Evolutionary conservation across 2,888 invertebrate genomes (phyloP).

Genomic region (Encarsia formosa): DNA sequence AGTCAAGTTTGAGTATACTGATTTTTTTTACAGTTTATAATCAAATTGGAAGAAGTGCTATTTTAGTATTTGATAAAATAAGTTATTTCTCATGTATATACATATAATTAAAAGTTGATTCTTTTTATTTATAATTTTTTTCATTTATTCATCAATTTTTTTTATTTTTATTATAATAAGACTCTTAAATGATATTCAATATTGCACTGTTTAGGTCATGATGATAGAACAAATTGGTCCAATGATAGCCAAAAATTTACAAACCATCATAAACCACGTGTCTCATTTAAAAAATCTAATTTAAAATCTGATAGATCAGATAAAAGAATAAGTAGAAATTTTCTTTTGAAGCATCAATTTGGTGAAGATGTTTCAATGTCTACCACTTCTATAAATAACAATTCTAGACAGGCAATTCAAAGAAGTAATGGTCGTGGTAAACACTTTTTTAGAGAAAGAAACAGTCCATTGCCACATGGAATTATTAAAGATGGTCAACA

Average conservation of each 20-base stretch:
- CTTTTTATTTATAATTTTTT: background rate
- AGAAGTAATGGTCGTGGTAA: conserved; percentile 31
- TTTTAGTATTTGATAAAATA: too few species aligned
- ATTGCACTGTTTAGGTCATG: conserved; percentile 35
- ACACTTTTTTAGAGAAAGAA: conserved; percentile 34
- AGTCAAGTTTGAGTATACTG: too few species aligned
- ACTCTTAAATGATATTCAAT: conserved; percentile 1
- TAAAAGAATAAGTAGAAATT: conserved; percentile 4
- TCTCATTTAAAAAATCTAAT: conserved; percentile 40
- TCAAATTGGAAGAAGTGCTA: too few species aligned
- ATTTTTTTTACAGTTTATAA: too few species aligned
- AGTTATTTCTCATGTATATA: too few species aligned
- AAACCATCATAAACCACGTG: conserved; percentile 35
- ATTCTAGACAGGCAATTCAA: conserved; percentile 31
- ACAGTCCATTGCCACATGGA: conserved; percentile 38
- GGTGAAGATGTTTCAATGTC: conserved; percentile 44
- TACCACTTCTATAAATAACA: conserved; percentile 35
- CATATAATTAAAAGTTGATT: too few species aligned
- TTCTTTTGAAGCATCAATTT: conserved; percentile 29
- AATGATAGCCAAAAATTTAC: conserved; percentile 23
- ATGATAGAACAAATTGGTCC: conserved; percentile 34
- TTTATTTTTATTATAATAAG: background rate
- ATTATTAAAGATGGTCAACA: conserved; percentile 29
- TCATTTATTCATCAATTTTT: background rate
- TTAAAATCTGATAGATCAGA: conserved; percentile 23